Evolutionary conservation across 92 coral and sea anemone genomes (phyloP).

Genomic region (Actinernus sp.): DNA sequence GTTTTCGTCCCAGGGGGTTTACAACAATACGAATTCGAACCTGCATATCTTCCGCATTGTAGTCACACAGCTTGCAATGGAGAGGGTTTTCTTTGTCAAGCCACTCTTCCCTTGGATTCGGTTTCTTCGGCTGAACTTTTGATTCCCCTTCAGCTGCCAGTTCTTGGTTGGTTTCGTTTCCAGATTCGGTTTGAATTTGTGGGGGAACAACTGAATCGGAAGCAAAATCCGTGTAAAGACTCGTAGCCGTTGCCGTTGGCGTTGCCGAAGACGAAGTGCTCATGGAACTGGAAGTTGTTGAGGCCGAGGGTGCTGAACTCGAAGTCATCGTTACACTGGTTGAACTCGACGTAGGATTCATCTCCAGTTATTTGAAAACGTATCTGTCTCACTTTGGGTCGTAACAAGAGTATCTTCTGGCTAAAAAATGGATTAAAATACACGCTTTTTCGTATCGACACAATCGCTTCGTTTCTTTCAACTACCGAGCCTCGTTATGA

Average conservation of each 20-base stretch:
- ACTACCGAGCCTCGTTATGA: neutral
- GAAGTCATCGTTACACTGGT: neutral
- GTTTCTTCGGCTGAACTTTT: constrained; percentile 12
- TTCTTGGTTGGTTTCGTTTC: neutral
- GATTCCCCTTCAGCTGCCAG: constrained; percentile 6
- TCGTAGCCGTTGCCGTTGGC: no score
- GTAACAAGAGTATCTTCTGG: no score
- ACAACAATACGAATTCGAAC: constrained; percentile 45
- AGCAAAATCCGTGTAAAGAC: constrained; percentile 50
- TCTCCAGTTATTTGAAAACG: no score
- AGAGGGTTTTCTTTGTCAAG: constrained; percentile 70
- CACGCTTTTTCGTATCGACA: neutral
- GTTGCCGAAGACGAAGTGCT: no score
- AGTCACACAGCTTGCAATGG: constrained; percentile 91
- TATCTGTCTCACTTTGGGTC: no score
- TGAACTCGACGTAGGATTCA: no score
- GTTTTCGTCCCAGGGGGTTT: no score
- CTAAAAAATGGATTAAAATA: neutral
- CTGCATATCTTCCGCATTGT: constrained; percentile 66
- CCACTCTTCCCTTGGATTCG: constrained; percentile 80
- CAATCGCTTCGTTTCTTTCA: no score
- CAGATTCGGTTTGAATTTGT: constrained; percentile 2
- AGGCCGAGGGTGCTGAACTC: no score
- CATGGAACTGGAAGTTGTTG: no score
- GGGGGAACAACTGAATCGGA: constrained; percentile 18